Percentiles rank a stretch among this genome's conserved stretches.
Conservation (phyloP, 2,888 invertebrate genomes). For the Campoletis raptor region DNA sequence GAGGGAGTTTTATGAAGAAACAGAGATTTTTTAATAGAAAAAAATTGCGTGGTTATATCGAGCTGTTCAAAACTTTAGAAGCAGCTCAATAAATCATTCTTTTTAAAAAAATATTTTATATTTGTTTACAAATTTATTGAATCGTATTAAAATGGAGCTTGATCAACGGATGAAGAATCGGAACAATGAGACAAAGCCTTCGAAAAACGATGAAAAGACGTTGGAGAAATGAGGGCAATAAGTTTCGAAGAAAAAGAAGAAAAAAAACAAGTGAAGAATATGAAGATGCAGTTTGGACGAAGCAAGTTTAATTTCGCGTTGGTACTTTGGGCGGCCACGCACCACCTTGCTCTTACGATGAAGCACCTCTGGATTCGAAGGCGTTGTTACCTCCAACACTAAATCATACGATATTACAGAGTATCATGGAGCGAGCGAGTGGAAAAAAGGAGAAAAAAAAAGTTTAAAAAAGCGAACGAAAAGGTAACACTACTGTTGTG, state of each 20-base stretch:
- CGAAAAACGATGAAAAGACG: slow-evolving; percentile 22
- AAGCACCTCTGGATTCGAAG: slow-evolving; percentile 77
- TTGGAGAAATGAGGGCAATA: slow-evolving; percentile 42
- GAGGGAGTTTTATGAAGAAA: neutral
- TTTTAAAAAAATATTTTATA: neutral
- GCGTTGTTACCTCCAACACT: slow-evolving; percentile 80
- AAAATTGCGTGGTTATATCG: neutral
- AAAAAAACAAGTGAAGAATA: slow-evolving; percentile 26
- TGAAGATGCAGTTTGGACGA: slow-evolving; percentile 64
- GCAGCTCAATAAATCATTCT: neutral
- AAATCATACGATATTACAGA: slow-evolving; percentile 84
- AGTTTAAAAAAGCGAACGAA: slow-evolving; percentile 33
- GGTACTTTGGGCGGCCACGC: slow-evolving; percentile 65
- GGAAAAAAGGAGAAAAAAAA: neutral
- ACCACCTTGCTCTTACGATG: slow-evolving; percentile 61
- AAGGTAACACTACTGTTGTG: slow-evolving; percentile 32
- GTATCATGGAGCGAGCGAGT: slow-evolving; percentile 58
- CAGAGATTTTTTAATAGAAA: neutral
- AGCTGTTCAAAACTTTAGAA: neutral
- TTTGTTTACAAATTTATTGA: neutral
- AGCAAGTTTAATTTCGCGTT: slow-evolving; percentile 81
- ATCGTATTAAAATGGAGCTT: neutral
- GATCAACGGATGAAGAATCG: neutral
- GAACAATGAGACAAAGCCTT: slow-evolving; percentile 2
- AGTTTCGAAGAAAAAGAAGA: slow-evolving; percentile 40